Base-by-base conservation (phyloP, 2,888 invertebrate genomes). In the Cataglyphis cursor region DNA sequence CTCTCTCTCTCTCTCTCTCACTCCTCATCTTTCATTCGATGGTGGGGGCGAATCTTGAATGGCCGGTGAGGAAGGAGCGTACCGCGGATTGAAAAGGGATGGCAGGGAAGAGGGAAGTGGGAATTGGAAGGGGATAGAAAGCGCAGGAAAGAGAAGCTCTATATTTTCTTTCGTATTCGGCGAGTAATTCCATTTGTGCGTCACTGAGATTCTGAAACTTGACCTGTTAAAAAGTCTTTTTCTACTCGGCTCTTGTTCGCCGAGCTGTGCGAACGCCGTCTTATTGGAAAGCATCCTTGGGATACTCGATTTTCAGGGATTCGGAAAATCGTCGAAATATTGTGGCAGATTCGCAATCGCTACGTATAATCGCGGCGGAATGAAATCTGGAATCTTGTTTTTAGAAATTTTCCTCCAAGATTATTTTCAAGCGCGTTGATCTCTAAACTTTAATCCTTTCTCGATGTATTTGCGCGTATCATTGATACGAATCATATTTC, bases 171-270 rank as follows among this genome's bases (percentile, higher is more conserved):
- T 88, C 84, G 73, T 82, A 85, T 86, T 86, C 83, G 86, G 62
- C 88, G 87, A 88, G 89, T 94, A 93, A 94, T 93, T 93, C 94
- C 89, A 93, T 93, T 93, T 94, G 92, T 93, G 91, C 93, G 92
- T 91, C 92, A 90, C 85, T 72, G 89, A 92, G 90, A 92, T 91
- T 91, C 86, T 90, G 93, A 92, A 94, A 94, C 93, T 92, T 91
- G 93, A 94, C 93, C 94, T 92, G 92, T 93, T 93, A 93, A 93
- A 93, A 94, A 93, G 93, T 94, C 93, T 89, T 93, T 93, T 91
- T 68, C 64, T 24, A 57, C 59, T 28, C 83, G 70, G 85, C 84
- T 88, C 89, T 85, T 83, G 85, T 89, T 89, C 85, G 86, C 54
- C 59, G 80, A 48, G 57, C 68, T 44, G 48, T 44, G 48, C 74